Evolutionary conservation across 2,113 vertebrate genomes (phyloP).

Genomic region (Progne subis): DNA sequence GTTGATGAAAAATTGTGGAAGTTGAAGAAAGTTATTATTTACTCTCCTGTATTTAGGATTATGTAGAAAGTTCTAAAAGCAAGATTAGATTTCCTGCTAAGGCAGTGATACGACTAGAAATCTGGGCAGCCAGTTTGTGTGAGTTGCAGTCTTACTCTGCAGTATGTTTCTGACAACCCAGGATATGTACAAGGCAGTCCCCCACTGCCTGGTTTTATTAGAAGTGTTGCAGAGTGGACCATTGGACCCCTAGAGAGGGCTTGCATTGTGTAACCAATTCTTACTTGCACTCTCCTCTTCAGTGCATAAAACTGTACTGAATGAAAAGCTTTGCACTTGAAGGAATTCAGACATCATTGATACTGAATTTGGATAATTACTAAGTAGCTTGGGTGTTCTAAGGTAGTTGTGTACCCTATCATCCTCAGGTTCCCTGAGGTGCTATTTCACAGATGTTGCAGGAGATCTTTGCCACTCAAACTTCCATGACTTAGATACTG

Average conservation of each 20-base stretch:
- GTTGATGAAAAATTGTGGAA: neutral
- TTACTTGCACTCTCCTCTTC: neutral
- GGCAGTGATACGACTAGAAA: neutral
- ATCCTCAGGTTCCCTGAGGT: neutral
- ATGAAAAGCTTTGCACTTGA: neutral
- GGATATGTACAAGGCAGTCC: rapidly evolving
- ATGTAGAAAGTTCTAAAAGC: neutral
- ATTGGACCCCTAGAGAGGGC: rapidly evolving
- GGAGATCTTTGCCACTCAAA: neutral
- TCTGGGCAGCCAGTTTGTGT: rapidly evolving
- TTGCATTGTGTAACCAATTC: neutral
- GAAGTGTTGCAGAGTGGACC: too few species aligned
- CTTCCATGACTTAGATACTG: neutral
- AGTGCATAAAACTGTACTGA: neutral
- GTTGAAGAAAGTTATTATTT: neutral
- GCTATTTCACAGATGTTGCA: neutral
- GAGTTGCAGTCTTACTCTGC: neutral
- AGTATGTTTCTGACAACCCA: rapidly evolving
- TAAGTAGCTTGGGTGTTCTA: neutral
- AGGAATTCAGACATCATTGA: neutral
- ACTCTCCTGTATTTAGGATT: neutral
- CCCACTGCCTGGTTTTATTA: neutral
- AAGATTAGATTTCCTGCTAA: neutral
- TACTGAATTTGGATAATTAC: neutral
- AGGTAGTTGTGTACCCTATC: neutral